phyloP scores from a whole-genome alignment of 1,140 invertebrate species.

The Drosophila fuyamai region DNA sequence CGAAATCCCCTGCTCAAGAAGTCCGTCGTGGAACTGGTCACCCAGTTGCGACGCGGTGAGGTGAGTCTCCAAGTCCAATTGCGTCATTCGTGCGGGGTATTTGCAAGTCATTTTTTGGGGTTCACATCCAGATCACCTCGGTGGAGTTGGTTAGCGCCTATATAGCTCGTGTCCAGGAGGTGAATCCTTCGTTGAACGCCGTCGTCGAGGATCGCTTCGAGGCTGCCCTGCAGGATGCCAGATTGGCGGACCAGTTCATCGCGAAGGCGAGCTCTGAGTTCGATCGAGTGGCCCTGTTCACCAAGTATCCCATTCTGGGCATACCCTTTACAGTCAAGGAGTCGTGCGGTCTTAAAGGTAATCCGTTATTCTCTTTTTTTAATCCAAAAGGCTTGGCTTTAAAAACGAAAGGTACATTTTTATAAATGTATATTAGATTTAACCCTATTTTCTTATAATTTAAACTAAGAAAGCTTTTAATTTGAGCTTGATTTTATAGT shows the following conservation, averaged over 20 bases:
- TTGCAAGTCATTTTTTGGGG: constrained; percentile 30
- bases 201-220: constrained; percentile 90
- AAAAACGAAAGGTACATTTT: no score
- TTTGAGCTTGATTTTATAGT: no score
- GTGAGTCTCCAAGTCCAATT: constrained; percentile 45
- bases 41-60: constrained; percentile 61
- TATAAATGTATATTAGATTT: no score
- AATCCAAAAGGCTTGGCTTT: no score
- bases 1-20: constrained; percentile 55
- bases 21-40: constrained; percentile 57
- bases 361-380: neutral
- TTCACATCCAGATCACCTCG: constrained; percentile 85
- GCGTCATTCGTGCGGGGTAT: neutral
- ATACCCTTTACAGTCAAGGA: constrained; percentile 93
- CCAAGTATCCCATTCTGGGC: constrained; percentile 89
- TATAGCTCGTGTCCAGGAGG: constrained; percentile 89
- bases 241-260: constrained; percentile 86
- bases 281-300: constrained; percentile 85
- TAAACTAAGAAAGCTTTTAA: no score
- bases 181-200: constrained; percentile 90
- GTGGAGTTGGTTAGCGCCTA: constrained; percentile 88
- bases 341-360: constrained; percentile 88
- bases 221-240: constrained; percentile 89
- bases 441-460: no score
- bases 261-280: constrained; percentile 81